These are phyloP conservation scores for Apamea crenata DNA, from an alignment of 2,888 invertebrate species.

Conservation along the genomic window DNA sequence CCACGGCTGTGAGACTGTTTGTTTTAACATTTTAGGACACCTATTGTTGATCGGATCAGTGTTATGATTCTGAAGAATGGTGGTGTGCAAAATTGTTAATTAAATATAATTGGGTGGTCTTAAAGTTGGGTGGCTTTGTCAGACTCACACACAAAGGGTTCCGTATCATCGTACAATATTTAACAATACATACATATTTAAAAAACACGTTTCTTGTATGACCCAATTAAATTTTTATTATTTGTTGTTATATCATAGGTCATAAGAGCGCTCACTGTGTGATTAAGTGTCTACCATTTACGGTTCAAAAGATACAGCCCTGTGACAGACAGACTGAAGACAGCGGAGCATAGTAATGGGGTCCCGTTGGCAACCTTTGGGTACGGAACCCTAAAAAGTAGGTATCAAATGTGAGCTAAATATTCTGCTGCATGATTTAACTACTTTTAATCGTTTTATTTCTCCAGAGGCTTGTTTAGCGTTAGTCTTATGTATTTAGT, in stretches of 20 bases:
- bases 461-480: background rate
- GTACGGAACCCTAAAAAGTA: background rate
- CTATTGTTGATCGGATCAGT: slow-evolving; percentile 47
- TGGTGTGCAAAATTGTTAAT: slow-evolving; percentile 32
- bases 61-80: slow-evolving; percentile 49
- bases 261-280: too few species aligned
- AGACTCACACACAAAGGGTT: too few species aligned
- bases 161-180: too few species aligned
- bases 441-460: slow-evolving; percentile 6
- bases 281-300: too few species aligned
- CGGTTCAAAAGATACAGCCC: too few species aligned
- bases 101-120: slow-evolving; percentile 39
- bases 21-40: slow-evolving; percentile 49
- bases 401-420: background rate
- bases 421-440: background rate
- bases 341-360: too few species aligned
- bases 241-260: too few species aligned
- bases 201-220: too few species aligned
- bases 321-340: too few species aligned
- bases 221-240: too few species aligned
- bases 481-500: slow-evolving; percentile 26
- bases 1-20: slow-evolving; percentile 63
- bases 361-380: background rate
- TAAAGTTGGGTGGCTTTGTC: background rate
- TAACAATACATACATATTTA: too few species aligned